phyloP scores from a whole-genome alignment of 2,888 invertebrate genomes.

The Prosapia bicincta region DNA sequence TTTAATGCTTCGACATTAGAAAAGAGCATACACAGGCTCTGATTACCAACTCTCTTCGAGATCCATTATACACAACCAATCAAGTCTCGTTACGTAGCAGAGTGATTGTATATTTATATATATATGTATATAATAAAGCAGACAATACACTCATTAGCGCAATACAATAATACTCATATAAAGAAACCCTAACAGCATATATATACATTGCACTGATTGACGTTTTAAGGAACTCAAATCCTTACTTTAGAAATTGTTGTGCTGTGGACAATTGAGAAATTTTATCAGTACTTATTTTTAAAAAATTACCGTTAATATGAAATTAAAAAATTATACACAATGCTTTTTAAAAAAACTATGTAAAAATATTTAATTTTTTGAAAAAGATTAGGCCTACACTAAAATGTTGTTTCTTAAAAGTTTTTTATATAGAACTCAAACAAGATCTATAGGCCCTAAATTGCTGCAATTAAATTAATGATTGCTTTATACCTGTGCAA shows the following conservation, averaged over 20 bases:
- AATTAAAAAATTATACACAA: too few species aligned
- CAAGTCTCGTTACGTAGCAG: neutral
- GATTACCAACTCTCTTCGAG: neutral
- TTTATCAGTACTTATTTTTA: too few species aligned
- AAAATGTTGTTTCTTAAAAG: too few species aligned
- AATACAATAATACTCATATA: neutral
- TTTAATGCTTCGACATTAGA: neutral
- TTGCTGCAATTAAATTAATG: too few species aligned
- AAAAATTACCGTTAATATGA: too few species aligned
- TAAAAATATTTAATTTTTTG: too few species aligned
- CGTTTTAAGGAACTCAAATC: neutral
- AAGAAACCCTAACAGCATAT: neutral
- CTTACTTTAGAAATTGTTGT: neutral
- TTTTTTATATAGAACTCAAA: too few species aligned
- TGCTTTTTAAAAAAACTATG: too few species aligned
- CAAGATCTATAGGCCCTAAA: too few species aligned
- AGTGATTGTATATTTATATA: neutral
- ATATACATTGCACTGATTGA: neutral
- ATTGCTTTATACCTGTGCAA: too few species aligned
- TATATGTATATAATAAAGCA: neutral
- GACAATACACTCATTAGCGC: neutral
- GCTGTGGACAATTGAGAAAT: neutral
- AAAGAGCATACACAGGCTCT: constrained; percentile 9
- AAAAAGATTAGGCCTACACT: too few species aligned
- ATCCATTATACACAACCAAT: neutral